Base-by-base conservation (phyloP, 1,140 invertebrate species). In the Agraylea sexmaculata region DNA sequence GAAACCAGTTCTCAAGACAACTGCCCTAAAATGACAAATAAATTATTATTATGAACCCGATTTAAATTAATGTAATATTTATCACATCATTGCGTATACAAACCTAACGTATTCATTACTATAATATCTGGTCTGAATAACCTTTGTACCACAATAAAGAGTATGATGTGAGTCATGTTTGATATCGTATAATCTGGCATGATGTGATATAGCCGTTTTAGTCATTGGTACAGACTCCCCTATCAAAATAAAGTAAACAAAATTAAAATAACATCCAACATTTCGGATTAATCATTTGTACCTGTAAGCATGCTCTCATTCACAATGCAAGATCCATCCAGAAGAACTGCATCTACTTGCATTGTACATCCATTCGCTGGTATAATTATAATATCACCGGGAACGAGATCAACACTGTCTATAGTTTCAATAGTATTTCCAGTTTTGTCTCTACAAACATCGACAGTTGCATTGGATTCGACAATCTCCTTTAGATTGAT, bases 271-370 rank as follows among this genome's bases (percentile, higher is more conserved):
- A 29, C 3, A 15, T 37, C 11, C 4, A 37, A 25, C 11, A 28
- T 8, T 23, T 12, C 4, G 10, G 15, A 29, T 4, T 30, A 39
- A 27, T 31, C 16, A n/a, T 12, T 13, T 19, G 16, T 30, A 89
- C 87, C 88, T 36, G 92, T 97, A 8, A 97, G 71, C 87, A 95
- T 94, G 48, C 87, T 89, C 68, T 97, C 93, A 59, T 97, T 94
- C 10, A 97, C 76, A 49, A 96, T 88, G 49, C 88, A 92, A 40
- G 76, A 84, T 2, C 94, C 92, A 31, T 77, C 75, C 2, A 95
- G 66, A 16, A 98, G 58, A 2, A 90, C 81, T 1, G 87, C 89
- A 64, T 97, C 93, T 62, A 89, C 93, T 46, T 83, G 76, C 73
- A 95, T 80, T 3, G 76, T 72, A 56, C 85, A 87, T 13, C 89